Evolutionary conservation across 2,797 vertebrate species (phyloP).

Genomic region (Myotis daubentonii): DNA sequence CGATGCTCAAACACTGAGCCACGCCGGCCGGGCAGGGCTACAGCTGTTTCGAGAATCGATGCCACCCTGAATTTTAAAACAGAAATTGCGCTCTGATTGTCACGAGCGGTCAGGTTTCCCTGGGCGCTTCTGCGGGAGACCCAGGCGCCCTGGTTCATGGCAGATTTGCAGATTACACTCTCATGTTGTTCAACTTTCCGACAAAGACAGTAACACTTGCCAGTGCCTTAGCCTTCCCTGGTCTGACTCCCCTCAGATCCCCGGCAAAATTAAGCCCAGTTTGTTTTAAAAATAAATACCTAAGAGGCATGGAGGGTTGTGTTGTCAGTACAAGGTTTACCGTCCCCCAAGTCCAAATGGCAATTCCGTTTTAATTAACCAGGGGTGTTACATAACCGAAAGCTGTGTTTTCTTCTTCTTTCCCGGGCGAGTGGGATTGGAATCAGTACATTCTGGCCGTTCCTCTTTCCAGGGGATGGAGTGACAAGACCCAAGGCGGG

Average conservation of each 20-base stretch:
- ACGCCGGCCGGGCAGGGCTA: background rate
- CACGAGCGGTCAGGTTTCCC: background rate
- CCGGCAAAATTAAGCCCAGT: background rate
- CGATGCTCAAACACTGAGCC: too few relatives aligned
- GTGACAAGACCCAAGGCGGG: background rate
- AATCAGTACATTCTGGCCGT: constrained; percentile 3
- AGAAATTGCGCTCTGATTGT: background rate
- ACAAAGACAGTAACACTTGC: background rate
- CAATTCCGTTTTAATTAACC: constrained; percentile 43
- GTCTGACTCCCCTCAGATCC: background rate
- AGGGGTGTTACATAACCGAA: background rate
- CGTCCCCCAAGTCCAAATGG: background rate
- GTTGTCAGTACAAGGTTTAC: background rate
- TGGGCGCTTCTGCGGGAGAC: background rate
- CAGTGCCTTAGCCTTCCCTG: background rate
- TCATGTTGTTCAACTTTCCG: background rate
- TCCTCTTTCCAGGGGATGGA: background rate
- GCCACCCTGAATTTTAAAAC: background rate
- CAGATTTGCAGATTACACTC: background rate
- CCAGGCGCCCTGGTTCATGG: background rate
- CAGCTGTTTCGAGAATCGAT: background rate
- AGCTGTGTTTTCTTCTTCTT: background rate
- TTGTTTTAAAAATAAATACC: background rate
- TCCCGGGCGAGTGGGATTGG: background rate
- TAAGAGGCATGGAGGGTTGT: background rate